These are phyloP conservation scores for Quadroppia sp. DNA, from an alignment of 2,888 invertebrate species.

Conservation along the genomic window DNA sequence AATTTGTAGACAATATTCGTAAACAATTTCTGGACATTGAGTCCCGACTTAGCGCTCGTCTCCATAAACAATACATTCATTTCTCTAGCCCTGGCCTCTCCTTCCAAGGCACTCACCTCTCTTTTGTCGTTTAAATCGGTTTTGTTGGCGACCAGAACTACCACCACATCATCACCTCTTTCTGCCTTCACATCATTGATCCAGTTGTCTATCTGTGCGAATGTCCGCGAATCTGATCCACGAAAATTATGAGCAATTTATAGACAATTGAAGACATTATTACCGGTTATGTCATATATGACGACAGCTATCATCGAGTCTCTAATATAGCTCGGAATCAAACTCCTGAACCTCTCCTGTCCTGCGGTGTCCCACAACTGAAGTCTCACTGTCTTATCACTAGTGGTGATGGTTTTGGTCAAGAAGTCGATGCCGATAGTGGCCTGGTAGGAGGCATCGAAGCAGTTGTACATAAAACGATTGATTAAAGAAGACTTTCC, in stretches of 20 bases:
- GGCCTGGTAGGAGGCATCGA: constrained; percentile 22
- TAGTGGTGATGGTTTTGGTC: neutral
- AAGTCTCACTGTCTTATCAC: neutral
- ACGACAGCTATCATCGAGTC: constrained; percentile 4
- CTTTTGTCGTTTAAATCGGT: constrained; percentile 42
- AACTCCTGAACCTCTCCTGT: constrained; percentile 12
- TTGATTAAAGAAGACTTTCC: constrained; percentile 7
- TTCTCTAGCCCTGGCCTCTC: constrained; percentile 40
- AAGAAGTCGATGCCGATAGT: constrained; percentile 34
- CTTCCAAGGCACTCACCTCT: constrained; percentile 28
- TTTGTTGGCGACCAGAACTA: constrained; percentile 43
- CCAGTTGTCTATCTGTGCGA: constrained; percentile 40
- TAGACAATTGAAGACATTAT: neutral
- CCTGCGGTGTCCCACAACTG: constrained; percentile 51
- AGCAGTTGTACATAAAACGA: constrained; percentile 26
- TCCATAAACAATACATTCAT: constrained; percentile 39
- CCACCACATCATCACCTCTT: constrained; percentile 41
- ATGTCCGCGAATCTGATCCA: constrained; percentile 14
- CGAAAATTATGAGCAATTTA: neutral
- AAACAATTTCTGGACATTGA: constrained; percentile 40
- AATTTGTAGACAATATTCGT: constrained; percentile 8
- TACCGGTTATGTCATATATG: constrained; percentile 26
- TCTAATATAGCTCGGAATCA: constrained; percentile 29
- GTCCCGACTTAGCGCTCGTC: constrained; percentile 43
- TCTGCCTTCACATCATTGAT: constrained; percentile 38